Base-by-base conservation (phyloP, 2,888 invertebrate genomes). In the Lepeophtheirus nordmannii region DNA sequence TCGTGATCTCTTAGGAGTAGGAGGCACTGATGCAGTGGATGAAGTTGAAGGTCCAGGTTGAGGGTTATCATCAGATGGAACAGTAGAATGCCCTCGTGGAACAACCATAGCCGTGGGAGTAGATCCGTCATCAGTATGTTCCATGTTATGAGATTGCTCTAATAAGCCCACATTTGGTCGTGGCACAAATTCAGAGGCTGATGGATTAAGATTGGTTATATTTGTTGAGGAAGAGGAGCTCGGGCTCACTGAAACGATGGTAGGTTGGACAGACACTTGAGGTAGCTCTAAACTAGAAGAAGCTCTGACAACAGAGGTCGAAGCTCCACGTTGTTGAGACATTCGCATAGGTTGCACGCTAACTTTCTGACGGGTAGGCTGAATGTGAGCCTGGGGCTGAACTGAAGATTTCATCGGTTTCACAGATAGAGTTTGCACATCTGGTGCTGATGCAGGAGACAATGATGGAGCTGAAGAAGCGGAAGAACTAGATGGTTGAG, bases 361-460 rank as follows among this genome's bases (percentile, higher is more conserved):
- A 53, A 40, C 37, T 14, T 20, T 22, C 22, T 67, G 67, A 58
- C 87, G 87, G 10, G 71, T 70, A 0, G 89, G 89, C 60, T 87
- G 79, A 66, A 89, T 87, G 62, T 86, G 86, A 23, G 85, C 85
- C 70, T 85, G 85, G 57, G 64, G 53, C 2, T 56, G 30, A n/a
- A 30, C 70, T 63, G 83, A 84, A 65, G 84, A 82, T 1, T 86
- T 85, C 82, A 93, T 90, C 0, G 93, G 93, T 53, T 91, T 81
- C 72, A 93, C 92, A 71, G 91, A 91, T 22, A 92, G 93, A 69
- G 91, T 79, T 0, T 87, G 91, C 0, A 90, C 88, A 74, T 74
- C 84, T 23, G 82, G 81, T 22, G 30, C 12, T 9, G 64, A 12
- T 46, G 23, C 23, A 56, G 64, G 59, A 57, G n/a, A 68, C 66